Conservation (phyloP, 2,888 invertebrate species). For the Caenorhabditis macrosperma region DNA sequence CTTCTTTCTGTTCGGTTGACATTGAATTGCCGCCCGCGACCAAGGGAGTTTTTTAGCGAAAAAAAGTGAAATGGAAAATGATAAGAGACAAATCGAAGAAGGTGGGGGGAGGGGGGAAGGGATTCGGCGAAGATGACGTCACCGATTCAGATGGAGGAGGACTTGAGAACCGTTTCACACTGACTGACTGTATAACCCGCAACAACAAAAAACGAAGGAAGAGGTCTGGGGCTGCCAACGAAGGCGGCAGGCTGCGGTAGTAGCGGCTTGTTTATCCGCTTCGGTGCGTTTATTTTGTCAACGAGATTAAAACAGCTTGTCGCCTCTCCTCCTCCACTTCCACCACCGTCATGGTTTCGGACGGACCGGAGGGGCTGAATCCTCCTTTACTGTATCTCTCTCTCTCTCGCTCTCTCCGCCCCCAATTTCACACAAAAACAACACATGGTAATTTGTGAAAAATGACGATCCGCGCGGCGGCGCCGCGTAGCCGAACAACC, state of each 20-base stretch:
- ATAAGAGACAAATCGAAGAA: neutral
- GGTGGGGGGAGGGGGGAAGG: constrained; percentile 2
- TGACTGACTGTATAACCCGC: constrained; percentile 12
- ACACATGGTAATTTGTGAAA: constrained; percentile 22
- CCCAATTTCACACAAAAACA: constrained; percentile 2
- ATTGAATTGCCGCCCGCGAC: neutral
- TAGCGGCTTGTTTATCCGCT: constrained; percentile 56
- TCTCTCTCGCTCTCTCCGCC: neutral
- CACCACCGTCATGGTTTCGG: neutral
- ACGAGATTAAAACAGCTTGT: constrained; percentile 52
- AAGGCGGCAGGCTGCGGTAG: constrained; percentile 3
- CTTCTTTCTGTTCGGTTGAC: neutral
- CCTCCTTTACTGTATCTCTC: constrained; percentile 13
- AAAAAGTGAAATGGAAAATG: neutral
- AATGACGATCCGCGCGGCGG: constrained; percentile 3
- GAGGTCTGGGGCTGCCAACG: constrained; percentile 10
- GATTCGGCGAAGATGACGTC: constrained; percentile 49
- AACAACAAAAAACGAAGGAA: neutral
- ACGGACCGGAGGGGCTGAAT: constrained; percentile 6
- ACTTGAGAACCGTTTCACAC: constrained; percentile 16
- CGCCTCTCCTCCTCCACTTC: neutral
- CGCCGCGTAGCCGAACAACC: neutral
- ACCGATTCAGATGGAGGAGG: constrained; percentile 3
- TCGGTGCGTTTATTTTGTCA: constrained; percentile 58
- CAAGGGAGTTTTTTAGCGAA: neutral